These are phyloP conservation scores for Drosophila cognata DNA, from an alignment of 2,888 invertebrate genomes.

Conservation along the genomic window DNA sequence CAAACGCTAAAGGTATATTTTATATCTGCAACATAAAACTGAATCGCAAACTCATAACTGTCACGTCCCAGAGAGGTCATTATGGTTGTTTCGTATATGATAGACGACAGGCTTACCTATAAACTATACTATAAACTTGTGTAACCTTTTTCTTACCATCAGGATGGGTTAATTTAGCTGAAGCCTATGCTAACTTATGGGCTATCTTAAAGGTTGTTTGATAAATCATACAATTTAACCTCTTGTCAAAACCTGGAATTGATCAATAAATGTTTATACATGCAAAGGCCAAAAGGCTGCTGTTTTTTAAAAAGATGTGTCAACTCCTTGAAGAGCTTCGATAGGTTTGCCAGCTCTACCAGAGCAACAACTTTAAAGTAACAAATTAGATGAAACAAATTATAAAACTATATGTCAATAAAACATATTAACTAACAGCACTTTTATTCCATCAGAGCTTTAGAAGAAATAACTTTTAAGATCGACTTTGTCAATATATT, in stretches of 20 bases:
- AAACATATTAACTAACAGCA: neutral
- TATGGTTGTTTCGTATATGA: conserved; percentile 11
- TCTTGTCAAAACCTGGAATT: neutral
- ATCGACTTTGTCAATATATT: neutral
- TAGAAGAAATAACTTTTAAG: neutral
- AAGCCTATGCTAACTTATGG: neutral
- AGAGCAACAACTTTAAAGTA: neutral
- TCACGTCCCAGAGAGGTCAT: conserved; percentile 38
- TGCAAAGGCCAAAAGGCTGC: neutral
- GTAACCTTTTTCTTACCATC: neutral
- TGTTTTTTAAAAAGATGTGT: neutral
- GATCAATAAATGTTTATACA: neutral
- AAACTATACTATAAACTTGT: neutral
- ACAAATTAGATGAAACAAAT: neutral
- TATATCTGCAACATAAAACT: conserved; percentile 22
- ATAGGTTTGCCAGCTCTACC: neutral
- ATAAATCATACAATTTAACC: neutral
- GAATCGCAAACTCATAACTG: conserved; percentile 11
- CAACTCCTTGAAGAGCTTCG: neutral
- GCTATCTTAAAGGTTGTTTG: neutral
- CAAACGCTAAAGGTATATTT: conserved; percentile 23
- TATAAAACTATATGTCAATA: neutral
- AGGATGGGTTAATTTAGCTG: neutral
- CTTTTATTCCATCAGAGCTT: neutral
- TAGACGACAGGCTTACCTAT: neutral